phyloP scores from a whole-genome alignment of 1,140 invertebrate genomes.

The Melitaea cinxia region DNA sequence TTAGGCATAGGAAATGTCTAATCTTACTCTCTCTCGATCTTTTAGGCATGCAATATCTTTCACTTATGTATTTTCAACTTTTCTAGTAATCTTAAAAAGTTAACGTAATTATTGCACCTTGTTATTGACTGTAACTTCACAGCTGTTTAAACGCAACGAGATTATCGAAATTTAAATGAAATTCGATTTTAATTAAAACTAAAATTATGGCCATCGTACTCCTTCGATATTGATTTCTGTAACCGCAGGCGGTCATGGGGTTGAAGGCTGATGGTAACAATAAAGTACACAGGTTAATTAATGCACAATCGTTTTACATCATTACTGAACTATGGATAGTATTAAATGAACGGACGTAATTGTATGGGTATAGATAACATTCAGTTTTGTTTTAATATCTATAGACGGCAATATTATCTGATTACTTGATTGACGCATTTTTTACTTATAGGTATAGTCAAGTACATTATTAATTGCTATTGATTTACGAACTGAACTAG shows the following conservation, averaged over 20 bases:
- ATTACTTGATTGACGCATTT: not conserved
- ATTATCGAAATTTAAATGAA: no score
- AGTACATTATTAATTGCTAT: no score
- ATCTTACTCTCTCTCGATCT: no score
- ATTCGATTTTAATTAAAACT: not conserved
- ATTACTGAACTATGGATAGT: constrained; percentile 5
- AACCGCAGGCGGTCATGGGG: constrained; percentile 27
- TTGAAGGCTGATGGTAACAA: constrained; percentile 36
- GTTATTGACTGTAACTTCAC: no score
- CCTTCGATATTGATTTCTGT: constrained; percentile 28
- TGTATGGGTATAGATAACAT: constrained; percentile 9
- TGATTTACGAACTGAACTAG: no score
- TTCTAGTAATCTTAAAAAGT: no score
- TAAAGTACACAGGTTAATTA: constrained; percentile 33
- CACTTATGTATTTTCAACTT: no score
- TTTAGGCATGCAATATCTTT: no score
- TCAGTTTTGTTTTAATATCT: constrained; percentile 6
- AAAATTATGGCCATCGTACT: constrained; percentile 1
- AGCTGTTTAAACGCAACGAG: no score
- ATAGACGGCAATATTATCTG: not conserved
- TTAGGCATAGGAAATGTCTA: no score
- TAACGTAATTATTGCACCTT: no score
- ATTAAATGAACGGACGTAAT: constrained; percentile 27
- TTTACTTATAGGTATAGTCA: no score
- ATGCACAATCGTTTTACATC: constrained; percentile 23